Conservation (phyloP, 2,888 invertebrate genomes). For the Chloroclysta siterata region DNA sequence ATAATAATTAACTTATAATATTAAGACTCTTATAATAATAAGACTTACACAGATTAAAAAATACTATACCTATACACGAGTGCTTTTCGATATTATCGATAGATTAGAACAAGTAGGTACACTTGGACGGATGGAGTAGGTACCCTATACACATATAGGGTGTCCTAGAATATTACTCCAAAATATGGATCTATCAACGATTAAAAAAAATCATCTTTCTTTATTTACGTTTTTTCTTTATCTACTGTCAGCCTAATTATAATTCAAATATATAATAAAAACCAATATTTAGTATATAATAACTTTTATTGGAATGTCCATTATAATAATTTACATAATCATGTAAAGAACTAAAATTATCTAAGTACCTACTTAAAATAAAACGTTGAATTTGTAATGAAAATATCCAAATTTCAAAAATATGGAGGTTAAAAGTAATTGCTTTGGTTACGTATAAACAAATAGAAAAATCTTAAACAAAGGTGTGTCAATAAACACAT, state of each 20-base stretch:
- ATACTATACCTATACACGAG: not conserved
- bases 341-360: constrained; percentile 56
- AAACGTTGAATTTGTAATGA: constrained; percentile 50
- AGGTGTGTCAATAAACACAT: constrained; percentile 27
- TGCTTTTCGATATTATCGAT: not conserved
- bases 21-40: not conserved
- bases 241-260: too few species aligned
- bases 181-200: not conserved
- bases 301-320: constrained; percentile 78
- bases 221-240: not conserved
- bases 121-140: not conserved
- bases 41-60: not conserved
- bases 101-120: not conserved
- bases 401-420: constrained; percentile 55
- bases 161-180: not conserved
- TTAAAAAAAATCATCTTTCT: too few species aligned
- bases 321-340: constrained; percentile 65
- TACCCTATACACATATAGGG: not conserved
- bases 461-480: constrained; percentile 30
- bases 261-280: not conserved
- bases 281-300: constrained; percentile 52
- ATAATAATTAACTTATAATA: too few species aligned
- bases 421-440: constrained; percentile 67
- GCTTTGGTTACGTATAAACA: constrained; percentile 64
- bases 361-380: constrained; percentile 46